Base-by-base conservation (phyloP, 1,140 invertebrate genomes). In the Drosophila erecta region DNA sequence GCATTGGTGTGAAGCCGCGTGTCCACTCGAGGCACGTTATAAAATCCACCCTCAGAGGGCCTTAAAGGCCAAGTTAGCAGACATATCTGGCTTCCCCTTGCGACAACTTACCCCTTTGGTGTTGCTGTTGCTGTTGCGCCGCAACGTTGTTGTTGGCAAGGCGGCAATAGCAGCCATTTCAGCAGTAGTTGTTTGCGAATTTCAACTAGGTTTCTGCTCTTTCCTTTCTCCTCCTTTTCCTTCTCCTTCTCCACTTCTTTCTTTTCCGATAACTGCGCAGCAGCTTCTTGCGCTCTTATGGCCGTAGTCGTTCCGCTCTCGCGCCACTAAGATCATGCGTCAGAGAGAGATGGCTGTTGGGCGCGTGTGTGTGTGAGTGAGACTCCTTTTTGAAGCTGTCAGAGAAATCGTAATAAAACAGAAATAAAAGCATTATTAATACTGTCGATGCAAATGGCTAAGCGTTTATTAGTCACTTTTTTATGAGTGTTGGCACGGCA, bases 81-180 rank as follows among this genome's bases (percentile, higher is more conserved):
- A 65, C 56, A 62, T 33, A 50, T 46, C 62, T 74, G 49, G 61
- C 59, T 54, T 66, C 61, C 41, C 50, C 33, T 49, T 40, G 30
- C 14, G 37, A 84, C 79, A 77, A 87, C 84, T 87, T 84, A 87
- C 84, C 84, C 84, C 84, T 71, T 87, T 87, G 41, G 50, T 73
- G 54, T 37, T 37, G 35, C 12, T 37, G 35, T 38, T 78, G 50
- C 54, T 86, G 55, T 50, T 79, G 47, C 61, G 72, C 14, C 69
- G 51, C 37, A 54, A 22, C 44, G 55, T 54, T 44, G 58, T 30
- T 57, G 78, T 59, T 59, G 67, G 37, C 41, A 60, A 24, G 66
- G 81, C 53, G 41, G 76, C 79, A 74, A 87, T 87, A 58, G 60
- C 50, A 84, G 79, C 60, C 74, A 57, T 77, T 53, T 57, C 47